Base-by-base conservation (phyloP, 23 tunicate genomes). In the Phallusia fumigata region DNA sequence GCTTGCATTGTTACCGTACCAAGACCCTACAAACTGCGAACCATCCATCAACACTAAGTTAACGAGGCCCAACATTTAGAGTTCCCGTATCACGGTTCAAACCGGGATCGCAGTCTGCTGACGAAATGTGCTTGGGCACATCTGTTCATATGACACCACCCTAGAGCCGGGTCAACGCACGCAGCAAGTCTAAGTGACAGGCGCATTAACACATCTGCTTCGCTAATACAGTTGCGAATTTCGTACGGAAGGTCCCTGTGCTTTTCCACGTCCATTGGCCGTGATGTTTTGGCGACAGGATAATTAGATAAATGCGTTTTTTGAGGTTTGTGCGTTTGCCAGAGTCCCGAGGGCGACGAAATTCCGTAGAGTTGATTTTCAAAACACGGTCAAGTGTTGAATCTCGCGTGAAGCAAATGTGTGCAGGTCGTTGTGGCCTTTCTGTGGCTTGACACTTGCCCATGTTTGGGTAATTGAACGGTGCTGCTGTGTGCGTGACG, bases 131-230 rank as follows among this genome's bases (percentile, higher is more conserved):
- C 28, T 13, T 8, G 69, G 2, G 69, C 28, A 8, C 26, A 24
- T 58, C 28, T 58, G 69, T 58, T 21, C 69, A 58, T 58, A 58
- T 58, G 69, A 58, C 69, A 58, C 69, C 69, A 58, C 26, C 69
- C 13, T 1, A 58, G 26, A 21, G 15, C 69, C 13, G 69, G 69
- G 26, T 58, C 69, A 58, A 2, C 69, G 28, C 69, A 40, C 47
- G 8, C 5, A 40, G 47, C 47, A 40, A 10, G 47, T 40, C 69
- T 21, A 24, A 58, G 69, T 24, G 69, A 58, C 69, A 58, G 16
- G 69, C 28, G 28, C 28, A 58, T 58, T 58, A 22, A 58, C 69
- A 58, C 69, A 58, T 58, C 69, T 58, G 69, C 69, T 24, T 58
- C 28, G 3, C 28, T 58, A 24, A 6, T 1, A 21, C 26, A 58